phyloP scores from a whole-genome alignment of 2,113 vertebrate species.

The Porphyrio hochstetteri region DNA sequence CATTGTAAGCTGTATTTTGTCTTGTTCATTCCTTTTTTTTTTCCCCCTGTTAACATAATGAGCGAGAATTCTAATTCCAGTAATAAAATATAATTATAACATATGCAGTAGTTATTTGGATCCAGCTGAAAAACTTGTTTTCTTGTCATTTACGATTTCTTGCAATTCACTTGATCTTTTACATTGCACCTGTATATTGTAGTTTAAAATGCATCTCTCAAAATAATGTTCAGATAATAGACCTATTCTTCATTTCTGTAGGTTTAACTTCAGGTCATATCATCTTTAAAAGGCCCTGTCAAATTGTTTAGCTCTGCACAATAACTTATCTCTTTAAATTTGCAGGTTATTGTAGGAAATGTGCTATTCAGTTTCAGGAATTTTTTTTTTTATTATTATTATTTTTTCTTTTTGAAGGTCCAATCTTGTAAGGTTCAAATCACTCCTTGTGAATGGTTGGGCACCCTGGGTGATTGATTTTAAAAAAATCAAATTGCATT shows the following conservation, averaged over 20 bases:
- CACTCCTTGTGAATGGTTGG: slow-evolving; percentile 24
- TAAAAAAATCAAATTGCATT: slow-evolving; percentile 28
- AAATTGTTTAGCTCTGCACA: slow-evolving; percentile 40
- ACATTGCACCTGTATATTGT: slow-evolving; percentile 16
- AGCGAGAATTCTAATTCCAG: slow-evolving; percentile 21
- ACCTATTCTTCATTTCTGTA: slow-evolving; percentile 27
- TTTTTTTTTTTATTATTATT: not conserved
- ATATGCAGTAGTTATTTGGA: slow-evolving; percentile 13
- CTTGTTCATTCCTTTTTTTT: not conserved
- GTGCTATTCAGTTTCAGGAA: slow-evolving; percentile 22
- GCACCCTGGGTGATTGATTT: slow-evolving; percentile 25
- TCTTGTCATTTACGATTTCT: not conserved
- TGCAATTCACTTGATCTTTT: slow-evolving; percentile 39
- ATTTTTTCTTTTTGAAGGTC: not conserved
- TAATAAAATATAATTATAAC: slow-evolving; percentile 23
- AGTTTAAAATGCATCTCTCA: slow-evolving; percentile 34
- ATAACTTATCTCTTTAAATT: slow-evolving; percentile 44
- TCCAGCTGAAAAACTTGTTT: slow-evolving; percentile 35
- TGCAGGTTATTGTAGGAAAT: slow-evolving; percentile 28
- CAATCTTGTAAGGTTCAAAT: slow-evolving; percentile 8
- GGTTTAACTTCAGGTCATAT: slow-evolving; percentile 35
- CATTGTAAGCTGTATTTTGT: not conserved
- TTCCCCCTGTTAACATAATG: not conserved
- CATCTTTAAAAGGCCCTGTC: slow-evolving; percentile 6
- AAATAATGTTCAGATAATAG: slow-evolving; percentile 50